Evolutionary conservation across 2,888 invertebrate genomes (phyloP).

Genomic region (Biston betularia): DNA sequence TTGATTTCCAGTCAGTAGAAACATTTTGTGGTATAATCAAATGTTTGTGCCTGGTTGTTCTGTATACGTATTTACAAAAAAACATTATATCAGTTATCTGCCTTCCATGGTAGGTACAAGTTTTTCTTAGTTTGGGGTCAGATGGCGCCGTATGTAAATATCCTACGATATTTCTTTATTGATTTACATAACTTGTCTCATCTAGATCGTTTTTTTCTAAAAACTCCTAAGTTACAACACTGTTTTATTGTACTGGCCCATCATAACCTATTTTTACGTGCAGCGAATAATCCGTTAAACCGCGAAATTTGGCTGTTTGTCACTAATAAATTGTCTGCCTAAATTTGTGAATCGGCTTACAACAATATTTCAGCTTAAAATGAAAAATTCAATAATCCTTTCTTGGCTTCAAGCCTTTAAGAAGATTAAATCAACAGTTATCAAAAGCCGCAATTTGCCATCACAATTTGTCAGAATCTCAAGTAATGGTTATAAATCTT

Average conservation of each 20-base stretch:
- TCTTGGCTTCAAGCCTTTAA: slow-evolving; percentile 52
- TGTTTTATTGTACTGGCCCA: slow-evolving; percentile 6
- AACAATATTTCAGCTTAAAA: slow-evolving; percentile 41
- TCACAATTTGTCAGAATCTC: slow-evolving; percentile 51
- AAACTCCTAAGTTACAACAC: not conserved
- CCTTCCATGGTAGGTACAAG: no score
- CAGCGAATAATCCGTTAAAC: slow-evolving; percentile 33
- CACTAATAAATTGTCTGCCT: slow-evolving; percentile 29
- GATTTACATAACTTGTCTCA: not conserved
- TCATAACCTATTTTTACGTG: slow-evolving; percentile 35
- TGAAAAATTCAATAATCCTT: slow-evolving; percentile 53
- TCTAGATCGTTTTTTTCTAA: not conserved
- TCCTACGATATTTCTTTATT: no score
- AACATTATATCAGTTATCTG: no score
- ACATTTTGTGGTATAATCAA: no score
- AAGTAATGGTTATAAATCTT: slow-evolving; percentile 26
- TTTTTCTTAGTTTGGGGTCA: no score
- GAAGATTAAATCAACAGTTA: slow-evolving; percentile 61
- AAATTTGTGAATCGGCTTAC: slow-evolving; percentile 43
- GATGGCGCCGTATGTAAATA: no score
- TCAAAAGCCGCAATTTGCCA: slow-evolving; percentile 42
- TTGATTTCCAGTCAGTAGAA: no score
- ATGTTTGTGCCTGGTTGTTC: no score
- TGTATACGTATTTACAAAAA: no score
- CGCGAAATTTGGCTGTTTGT: slow-evolving; percentile 27